Base-by-base conservation (phyloP, 2,797 vertebrate species). In the Onychomys arenicola region DNA sequence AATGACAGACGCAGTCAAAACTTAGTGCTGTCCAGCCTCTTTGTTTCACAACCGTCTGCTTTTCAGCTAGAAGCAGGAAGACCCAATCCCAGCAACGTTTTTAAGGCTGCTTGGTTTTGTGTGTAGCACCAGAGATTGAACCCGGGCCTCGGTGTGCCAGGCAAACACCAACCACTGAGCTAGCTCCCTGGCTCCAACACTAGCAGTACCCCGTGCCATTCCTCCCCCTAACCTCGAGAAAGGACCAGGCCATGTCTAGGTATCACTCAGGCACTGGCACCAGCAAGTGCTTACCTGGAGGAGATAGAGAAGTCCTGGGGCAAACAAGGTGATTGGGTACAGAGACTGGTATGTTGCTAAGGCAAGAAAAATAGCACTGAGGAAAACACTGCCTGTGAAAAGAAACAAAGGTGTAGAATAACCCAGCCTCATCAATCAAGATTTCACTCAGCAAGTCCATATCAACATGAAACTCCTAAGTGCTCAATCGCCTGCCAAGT, bases 261-360 rank as follows among this genome's bases (percentile, higher is more conserved):
- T 67, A 86, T 93, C 75, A 89, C 40, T 61, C 95, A n/a, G 84
- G 37, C 76, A 52, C 80, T 92, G 95, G 91, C 52, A 91, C 82
- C 91, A 97, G 63, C 49, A 95, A 95, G 69, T 83, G 94, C 92
- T 86, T 97, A 99, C 99, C 99, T 99, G 99, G 52, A 99, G 98
- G 59, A 99, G 98, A 97, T 99, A 99, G 1, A 99, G 99, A 73
- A 99, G 98, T 1, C 99, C 99, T 12, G 99, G 99, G 94, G 99
- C 99, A 88, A 99, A 99, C 92, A 99, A 97, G 0, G 99, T 99
- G 77, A 99, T 95, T 73, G 99, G 99, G 78, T 99, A 99, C 97
- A 99, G 99, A 91, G 99, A 99, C 98, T 99, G 99, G 98, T 99
- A 99, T 0, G 99, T 99, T 81, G 99, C 99, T 98, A 99, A 98